Evolutionary conservation across 2,888 invertebrate genomes (phyloP), one percentile per base, ranked within the genome.

Genomic region (Sinotaia quadrata): DNA sequence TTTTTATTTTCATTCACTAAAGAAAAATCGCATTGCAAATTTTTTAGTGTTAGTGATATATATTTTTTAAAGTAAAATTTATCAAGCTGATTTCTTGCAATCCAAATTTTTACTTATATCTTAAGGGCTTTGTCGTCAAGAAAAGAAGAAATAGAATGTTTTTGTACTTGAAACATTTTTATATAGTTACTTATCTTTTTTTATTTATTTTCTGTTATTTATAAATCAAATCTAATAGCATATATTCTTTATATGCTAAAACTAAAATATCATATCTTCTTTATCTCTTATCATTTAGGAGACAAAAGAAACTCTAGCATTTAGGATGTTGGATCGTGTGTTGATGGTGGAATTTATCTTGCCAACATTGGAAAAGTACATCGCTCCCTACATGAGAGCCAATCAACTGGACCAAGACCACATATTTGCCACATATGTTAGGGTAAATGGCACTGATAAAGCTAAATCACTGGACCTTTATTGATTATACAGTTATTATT

Each of bases 281-380:
- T 44, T 69, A 31, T 27, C 15, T 57, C 41, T 51, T 24, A 34
- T 21, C 31, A 0, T 68, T 1, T 75, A 87, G 85, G 86, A 87
- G 70, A 85, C 82, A 5, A 82, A 76, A 33, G 86, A 85, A 73
- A 81, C 83, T 8, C 74, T 87, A 27, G 78, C 81, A 4, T 87
- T 82, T 68, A 78, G 86, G 15, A 86, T 87, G 86, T 69, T 87
- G 69, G 87, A 87, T 76, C 78, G 81, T 60, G 83, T 86, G 49
- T 79, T 81, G 44, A 85, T 84, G 29, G 75, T 83, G 24, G 84
- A 86, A 58, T 69, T 85, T 72, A 81, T 87, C n/a, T 73, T 74
- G 24, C 71, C 69, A 18, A 79, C 81, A 1, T 71, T 87, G 56
- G 76, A 81, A 41, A 74, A 77, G 34, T 80, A 83, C 61, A 82